Conservation (phyloP, 2,888 invertebrate species). For the Eudemis profundana region DNA sequence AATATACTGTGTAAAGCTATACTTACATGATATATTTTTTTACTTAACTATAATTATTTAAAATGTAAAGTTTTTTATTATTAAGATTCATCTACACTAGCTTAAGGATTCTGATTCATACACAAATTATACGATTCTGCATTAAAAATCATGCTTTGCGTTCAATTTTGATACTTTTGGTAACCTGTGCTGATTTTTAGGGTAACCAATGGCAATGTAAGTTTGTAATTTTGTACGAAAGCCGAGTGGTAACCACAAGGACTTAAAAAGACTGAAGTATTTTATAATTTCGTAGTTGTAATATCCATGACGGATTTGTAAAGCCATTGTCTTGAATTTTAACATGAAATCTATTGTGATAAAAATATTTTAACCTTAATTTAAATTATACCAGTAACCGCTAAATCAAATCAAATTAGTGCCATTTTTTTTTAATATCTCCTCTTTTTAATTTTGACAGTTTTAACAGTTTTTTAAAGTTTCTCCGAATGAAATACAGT, state of each 20-base stretch:
- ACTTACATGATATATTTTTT: slow-evolving; percentile 20
- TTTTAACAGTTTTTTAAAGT: slow-evolving; percentile 59
- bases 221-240: slow-evolving; percentile 47
- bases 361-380: slow-evolving; percentile 75
- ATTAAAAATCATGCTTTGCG: slow-evolving; percentile 19
- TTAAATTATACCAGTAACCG: slow-evolving; percentile 59
- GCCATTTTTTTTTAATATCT: slow-evolving; percentile 68
- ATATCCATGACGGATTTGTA: slow-evolving; percentile 71
- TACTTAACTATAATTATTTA: not conserved
- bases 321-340: slow-evolving; percentile 71
- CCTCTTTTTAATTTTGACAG: slow-evolving; percentile 70
- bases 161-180: slow-evolving; percentile 20
- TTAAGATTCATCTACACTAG: slow-evolving; percentile 28
- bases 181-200: slow-evolving; percentile 26
- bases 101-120: slow-evolving; percentile 35
- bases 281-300: slow-evolving; percentile 69
- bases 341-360: slow-evolving; percentile 76
- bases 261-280: slow-evolving; percentile 81
- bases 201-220: slow-evolving; percentile 33
- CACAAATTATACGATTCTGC: slow-evolving; percentile 16
- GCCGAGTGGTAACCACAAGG: slow-evolving; percentile 65
- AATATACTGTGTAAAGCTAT: not conserved
- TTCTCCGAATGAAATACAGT: slow-evolving; percentile 58
- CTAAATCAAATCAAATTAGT: slow-evolving; percentile 60
- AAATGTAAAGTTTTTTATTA: slow-evolving; percentile 28